Conservation (phyloP, 2,113 vertebrate genomes). For the Callionymus lyra region DNA sequence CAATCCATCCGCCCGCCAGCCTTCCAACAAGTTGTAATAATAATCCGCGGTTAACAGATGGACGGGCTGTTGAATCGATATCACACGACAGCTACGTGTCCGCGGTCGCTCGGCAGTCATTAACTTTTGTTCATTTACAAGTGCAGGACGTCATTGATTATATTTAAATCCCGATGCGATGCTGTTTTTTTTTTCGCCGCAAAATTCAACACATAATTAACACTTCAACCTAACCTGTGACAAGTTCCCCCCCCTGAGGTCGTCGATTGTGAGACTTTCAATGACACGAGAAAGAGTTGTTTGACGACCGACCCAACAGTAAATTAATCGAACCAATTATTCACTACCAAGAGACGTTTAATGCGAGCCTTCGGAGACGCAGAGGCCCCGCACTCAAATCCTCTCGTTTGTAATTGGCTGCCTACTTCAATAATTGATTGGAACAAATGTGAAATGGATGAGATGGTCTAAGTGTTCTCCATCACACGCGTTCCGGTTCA, state of each 20-base stretch:
- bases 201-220: slow-evolving; percentile 71
- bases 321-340: slow-evolving; percentile 73
- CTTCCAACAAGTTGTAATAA: slow-evolving; percentile 63
- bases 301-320: slow-evolving; percentile 61
- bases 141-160: no score
- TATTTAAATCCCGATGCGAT: slow-evolving; percentile 25
- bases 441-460: slow-evolving; percentile 77
- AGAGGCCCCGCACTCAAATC: slow-evolving; percentile 67
- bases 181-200: slow-evolving; percentile 56
- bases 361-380: slow-evolving; percentile 67
- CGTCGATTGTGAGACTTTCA: slow-evolving; percentile 59
- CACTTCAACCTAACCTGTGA: slow-evolving; percentile 59
- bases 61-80: slow-evolving; percentile 21
- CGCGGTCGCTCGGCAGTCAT: no score
- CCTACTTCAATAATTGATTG: slow-evolving; percentile 78
- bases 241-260: neutral
- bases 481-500: slow-evolving; percentile 65
- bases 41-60: slow-evolving; percentile 67
- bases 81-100: no score
- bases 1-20: slow-evolving; percentile 68
- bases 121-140: no score
- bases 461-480: slow-evolving; percentile 73
- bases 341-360: slow-evolving; percentile 64
- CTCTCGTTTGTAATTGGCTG: slow-evolving; percentile 74
- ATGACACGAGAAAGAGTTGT: slow-evolving; percentile 53